Base-by-base conservation (phyloP, 2,797 vertebrate genomes). In the Rhinophrynus dorsalis region DNA sequence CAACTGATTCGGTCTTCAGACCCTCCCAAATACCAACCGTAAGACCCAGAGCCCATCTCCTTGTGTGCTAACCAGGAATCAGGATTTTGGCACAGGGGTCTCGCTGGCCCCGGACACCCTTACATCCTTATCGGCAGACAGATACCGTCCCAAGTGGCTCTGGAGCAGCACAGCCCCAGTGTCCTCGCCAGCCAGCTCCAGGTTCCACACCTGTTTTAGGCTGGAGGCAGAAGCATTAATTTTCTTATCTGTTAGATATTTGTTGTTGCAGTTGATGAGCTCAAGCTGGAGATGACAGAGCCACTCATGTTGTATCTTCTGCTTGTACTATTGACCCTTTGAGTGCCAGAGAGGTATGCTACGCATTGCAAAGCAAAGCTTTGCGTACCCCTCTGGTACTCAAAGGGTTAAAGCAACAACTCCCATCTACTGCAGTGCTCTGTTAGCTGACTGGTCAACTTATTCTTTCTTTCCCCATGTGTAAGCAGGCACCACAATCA, bases 181-280 rank as follows among this genome's bases (percentile, higher is more conserved):
- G 77, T 76, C 87, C 7, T 66, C 69, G 1, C 61, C 61, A 24
- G 30, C 69, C 85, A 95, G 95, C 90, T 98, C 96, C 92, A 99
- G 90, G 10, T 95, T 97, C 96, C 96, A 98, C 86, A 98, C 97
- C 88, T 98, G 96, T 88, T 98, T 98, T 91, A 98, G 91, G 90
- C 94, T 96, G 69, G 88, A 85, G 75, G 95, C 96, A 15, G 94
- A 98, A 0, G 96, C 96, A 75, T 98, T 98, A 86, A 98, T 96
- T 78, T 98, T 98, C 87, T 98, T 96, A 1, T 96, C 96, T 17
- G 96, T 98, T 29, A 98, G 92, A 83, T 98, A 98, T 63, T 95
- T 96, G 87, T 95, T 98, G 82, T 94, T 92, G 83, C 95, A 98
- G 82, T 97, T 98, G 87, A 98, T 97, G 40, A 98, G 89, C 7